Percentiles rank a stretch among this genome's conserved stretches.
These are phyloP conservation scores for Valencia hispanica DNA, from an alignment of 2,797 vertebrate species.

Conservation along the genomic window DNA sequence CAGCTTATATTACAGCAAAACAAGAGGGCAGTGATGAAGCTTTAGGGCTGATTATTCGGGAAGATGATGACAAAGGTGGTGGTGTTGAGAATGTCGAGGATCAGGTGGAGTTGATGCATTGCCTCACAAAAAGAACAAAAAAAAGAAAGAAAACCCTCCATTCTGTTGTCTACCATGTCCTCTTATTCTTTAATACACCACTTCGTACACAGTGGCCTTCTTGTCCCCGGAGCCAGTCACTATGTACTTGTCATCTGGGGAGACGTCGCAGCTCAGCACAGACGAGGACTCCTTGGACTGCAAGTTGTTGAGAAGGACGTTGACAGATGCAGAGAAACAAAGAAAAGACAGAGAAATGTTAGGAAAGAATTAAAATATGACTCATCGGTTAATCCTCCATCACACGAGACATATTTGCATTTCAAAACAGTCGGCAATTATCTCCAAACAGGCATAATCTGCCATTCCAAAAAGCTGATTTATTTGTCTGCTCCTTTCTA, in stretches of 20 bases:
- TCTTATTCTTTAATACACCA: conserved; percentile 84
- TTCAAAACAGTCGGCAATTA: conserved; percentile 70
- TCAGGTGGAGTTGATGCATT: conserved; percentile 41
- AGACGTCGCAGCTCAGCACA: conserved; percentile 87
- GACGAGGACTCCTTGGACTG: conserved; percentile 85
- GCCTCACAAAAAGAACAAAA: neutral
- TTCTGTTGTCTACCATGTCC: conserved; percentile 41
- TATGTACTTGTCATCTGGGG: conserved; percentile 88
- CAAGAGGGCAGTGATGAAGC: conserved; percentile 17
- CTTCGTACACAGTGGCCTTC: conserved; percentile 91
- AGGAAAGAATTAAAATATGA: conserved; percentile 47
- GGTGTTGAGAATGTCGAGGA: conserved; percentile 56
- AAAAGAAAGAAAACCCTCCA: conserved; percentile 24
- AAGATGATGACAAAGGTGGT: conserved; percentile 38
- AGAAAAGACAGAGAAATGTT: conserved; percentile 46
- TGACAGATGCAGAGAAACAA: conserved; percentile 48
- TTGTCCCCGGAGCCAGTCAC: conserved; percentile 91
- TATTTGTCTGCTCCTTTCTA: conserved; percentile 43
- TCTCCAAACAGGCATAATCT: conserved; percentile 55
- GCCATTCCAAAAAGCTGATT: conserved; percentile 62
- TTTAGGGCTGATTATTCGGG: conserved; percentile 41
- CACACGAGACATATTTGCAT: conserved; percentile 69
- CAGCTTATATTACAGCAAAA: conserved; percentile 70
- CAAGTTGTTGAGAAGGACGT: conserved; percentile 20
- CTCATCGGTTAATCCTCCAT: conserved; percentile 61